phyloP scores from a whole-genome alignment of 1,140 invertebrate species.

The Cepaea nemoralis region DNA sequence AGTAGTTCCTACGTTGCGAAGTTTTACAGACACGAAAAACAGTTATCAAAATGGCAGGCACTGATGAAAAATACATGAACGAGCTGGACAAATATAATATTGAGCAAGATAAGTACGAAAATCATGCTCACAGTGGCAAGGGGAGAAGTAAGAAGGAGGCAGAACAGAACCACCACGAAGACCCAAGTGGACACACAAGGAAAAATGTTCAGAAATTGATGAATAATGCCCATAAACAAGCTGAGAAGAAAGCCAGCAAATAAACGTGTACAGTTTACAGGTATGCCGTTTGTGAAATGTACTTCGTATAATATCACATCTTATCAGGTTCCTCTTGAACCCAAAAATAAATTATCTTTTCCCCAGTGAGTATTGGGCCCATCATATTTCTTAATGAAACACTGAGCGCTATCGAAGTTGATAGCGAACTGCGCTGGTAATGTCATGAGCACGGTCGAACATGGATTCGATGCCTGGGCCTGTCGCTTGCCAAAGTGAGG shows the following conservation, averaged over 20 bases:
- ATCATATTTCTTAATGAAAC: too few relatives aligned
- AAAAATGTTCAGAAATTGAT: constrained; percentile 65
- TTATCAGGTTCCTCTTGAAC: neutral
- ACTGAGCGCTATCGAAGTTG: too few relatives aligned
- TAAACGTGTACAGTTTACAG: constrained; percentile 15
- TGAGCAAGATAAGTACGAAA: constrained; percentile 65
- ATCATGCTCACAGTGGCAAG: constrained; percentile 66
- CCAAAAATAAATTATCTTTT: constrained; percentile 22
- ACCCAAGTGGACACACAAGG: constrained; percentile 64
- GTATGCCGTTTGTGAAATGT: neutral
- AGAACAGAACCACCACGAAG: constrained; percentile 59
- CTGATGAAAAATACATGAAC: constrained; percentile 56
- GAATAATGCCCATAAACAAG: constrained; percentile 61
- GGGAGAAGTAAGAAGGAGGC: constrained; percentile 64
- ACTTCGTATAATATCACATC: neutral
- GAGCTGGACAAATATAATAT: constrained; percentile 64
- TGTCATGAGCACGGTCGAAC: too few relatives aligned
- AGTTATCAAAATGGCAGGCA: constrained; percentile 25
- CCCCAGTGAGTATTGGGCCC: constrained; percentile 39
- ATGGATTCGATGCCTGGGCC: too few relatives aligned
- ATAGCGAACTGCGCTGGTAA: too few relatives aligned
- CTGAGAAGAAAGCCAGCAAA: constrained; percentile 16
- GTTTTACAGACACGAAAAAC: too few relatives aligned
- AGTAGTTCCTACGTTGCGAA: too few relatives aligned
- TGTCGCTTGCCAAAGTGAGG: too few relatives aligned